phyloP scores from a whole-genome alignment of 2,113 vertebrate genomes.

The Zapus hudsonius region DNA sequence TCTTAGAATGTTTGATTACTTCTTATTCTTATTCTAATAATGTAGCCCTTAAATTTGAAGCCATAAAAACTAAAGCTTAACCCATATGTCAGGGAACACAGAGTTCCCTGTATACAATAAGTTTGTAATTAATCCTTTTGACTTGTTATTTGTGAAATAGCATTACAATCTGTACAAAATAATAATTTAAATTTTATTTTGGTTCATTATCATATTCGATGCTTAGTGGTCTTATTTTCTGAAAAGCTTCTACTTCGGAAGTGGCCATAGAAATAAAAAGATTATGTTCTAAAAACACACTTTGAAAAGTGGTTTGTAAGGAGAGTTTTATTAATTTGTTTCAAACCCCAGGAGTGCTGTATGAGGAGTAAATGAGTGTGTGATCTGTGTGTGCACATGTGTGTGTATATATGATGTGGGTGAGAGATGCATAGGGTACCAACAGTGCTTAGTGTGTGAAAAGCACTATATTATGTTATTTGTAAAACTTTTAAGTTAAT shows the following conservation, averaged over 20 bases:
- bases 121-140: conserved; percentile 8
- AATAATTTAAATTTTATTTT: conserved; percentile 23
- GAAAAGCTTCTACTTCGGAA: background rate
- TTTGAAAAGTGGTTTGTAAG: background rate
- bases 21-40: conserved; percentile 20
- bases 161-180: background rate
- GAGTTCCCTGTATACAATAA: background rate
- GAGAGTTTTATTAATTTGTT: background rate
- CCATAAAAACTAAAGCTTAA: background rate
- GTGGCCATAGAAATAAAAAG: background rate
- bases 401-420: no score
- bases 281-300: background rate
- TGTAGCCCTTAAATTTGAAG: conserved; percentile 5
- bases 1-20: background rate
- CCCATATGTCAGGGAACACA: no score
- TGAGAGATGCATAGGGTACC: background rate
- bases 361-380: background rate
- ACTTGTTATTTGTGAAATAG: background rate
- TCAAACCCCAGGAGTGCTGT: background rate
- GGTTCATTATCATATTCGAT: background rate
- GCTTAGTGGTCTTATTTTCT: background rate
- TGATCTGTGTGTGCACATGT: background rate
- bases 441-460: background rate
- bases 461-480: background rate
- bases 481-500: background rate